A percentile compares a stretch with the other conserved stretches of the same genome.
phyloP scores from a whole-genome alignment of 2,888 invertebrate genomes.

The Cantharis rufa region DNA sequence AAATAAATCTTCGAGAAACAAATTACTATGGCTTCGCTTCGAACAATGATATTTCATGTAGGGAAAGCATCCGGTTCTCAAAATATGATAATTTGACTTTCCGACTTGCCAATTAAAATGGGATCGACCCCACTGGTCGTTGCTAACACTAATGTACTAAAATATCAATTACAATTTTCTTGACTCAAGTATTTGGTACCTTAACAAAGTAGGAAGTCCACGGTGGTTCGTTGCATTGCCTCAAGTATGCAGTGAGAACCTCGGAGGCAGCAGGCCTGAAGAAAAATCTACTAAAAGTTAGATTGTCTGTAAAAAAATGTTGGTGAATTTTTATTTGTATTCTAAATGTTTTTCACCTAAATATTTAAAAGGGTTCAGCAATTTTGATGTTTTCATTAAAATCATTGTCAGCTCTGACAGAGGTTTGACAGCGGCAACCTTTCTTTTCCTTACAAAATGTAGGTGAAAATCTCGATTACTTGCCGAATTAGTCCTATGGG shows the following conservation, averaged over 20 bases:
- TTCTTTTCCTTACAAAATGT: background rate
- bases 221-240: slow-evolving; percentile 81
- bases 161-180: slow-evolving; percentile 25
- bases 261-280: slow-evolving; percentile 70
- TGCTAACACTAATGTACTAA: slow-evolving; percentile 72
- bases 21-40: slow-evolving; percentile 71
- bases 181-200: slow-evolving; percentile 58
- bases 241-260: slow-evolving; percentile 82
- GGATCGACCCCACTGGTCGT: slow-evolving; percentile 92
- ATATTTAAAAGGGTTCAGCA: background rate
- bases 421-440: background rate
- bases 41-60: slow-evolving; percentile 98
- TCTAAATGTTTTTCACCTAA: background rate
- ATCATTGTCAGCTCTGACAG: background rate
- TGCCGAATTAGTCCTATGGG: too few relatives aligned
- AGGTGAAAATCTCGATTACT: too few relatives aligned
- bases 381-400: background rate
- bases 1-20: slow-evolving; percentile 77
- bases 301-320: background rate
- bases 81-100: slow-evolving; percentile 87
- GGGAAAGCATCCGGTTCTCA: slow-evolving; percentile 92
- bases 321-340: background rate
- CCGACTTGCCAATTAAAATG: slow-evolving; percentile 96
- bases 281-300: background rate
- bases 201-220: slow-evolving; percentile 97